Percentiles rank a stretch among this genome's conserved stretches.
phyloP scores from a whole-genome alignment of 2,113 vertebrate species.

The Tyrannus savana region DNA sequence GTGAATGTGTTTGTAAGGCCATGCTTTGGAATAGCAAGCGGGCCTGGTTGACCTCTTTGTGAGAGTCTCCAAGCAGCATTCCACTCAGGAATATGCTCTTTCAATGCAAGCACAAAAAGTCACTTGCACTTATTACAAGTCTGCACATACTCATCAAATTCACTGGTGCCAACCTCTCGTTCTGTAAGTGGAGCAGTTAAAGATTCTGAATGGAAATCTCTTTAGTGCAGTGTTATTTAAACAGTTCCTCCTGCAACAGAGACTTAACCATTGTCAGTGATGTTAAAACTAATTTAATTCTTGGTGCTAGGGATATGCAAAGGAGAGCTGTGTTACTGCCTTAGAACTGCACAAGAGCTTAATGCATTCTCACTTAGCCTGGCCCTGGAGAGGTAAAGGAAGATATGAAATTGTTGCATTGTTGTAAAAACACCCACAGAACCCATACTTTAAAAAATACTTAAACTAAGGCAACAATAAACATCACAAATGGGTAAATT shows the following conservation, averaged over 20 bases:
- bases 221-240: background rate
- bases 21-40: background rate
- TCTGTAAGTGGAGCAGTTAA: background rate
- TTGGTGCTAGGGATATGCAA: background rate
- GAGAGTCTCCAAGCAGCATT: background rate
- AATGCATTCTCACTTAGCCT: background rate
- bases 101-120: background rate
- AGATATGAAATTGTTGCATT: background rate
- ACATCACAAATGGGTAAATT: background rate
- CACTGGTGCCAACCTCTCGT: background rate
- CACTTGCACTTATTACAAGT: background rate
- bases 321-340: background rate
- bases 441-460: background rate
- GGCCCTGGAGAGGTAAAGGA: background rate
- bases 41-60: constrained; percentile 21
- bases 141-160: background rate
- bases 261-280: background rate
- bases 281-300: background rate
- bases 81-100: background rate
- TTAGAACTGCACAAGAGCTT: background rate
- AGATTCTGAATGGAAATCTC: background rate
- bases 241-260: background rate
- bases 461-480: background rate
- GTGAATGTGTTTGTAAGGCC: constrained; percentile 54
- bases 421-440: background rate